These are phyloP conservation scores for Agrochola lota DNA, from an alignment of 2,888 invertebrate species.

Conservation along the genomic window DNA sequence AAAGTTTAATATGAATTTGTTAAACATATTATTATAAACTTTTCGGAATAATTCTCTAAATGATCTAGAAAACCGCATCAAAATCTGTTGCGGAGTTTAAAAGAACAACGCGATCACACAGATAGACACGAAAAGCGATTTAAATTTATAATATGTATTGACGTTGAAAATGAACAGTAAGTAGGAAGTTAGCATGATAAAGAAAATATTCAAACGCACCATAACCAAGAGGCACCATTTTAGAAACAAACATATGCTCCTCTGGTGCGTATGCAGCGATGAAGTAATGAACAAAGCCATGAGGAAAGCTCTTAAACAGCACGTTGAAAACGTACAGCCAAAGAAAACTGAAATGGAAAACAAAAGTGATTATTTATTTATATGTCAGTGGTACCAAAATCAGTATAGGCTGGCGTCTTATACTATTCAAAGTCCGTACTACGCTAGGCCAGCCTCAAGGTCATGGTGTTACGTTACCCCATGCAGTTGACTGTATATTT, in stretches of 20 bases:
- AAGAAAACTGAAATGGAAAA: constrained; percentile 32
- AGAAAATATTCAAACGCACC: constrained; percentile 64
- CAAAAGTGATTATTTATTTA: background rate
- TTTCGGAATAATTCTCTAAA: no score
- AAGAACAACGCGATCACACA: background rate
- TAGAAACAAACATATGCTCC: constrained; percentile 75
- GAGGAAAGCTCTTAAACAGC: constrained; percentile 73
- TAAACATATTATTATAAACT: background rate
- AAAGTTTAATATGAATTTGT: background rate
- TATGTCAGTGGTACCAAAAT: background rate
- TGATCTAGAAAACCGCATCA: background rate
- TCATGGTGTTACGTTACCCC: no score
- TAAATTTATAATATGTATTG: background rate
- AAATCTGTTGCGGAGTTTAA: background rate
- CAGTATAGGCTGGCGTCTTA: background rate
- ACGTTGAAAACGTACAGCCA: constrained; percentile 70
- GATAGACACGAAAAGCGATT: background rate
- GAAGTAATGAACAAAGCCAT: constrained; percentile 74
- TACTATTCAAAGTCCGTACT: background rate
- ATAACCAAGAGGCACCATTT: constrained; percentile 76
- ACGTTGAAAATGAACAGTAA: background rate
- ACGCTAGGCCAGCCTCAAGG: background rate
- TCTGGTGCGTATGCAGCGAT: constrained; percentile 76
- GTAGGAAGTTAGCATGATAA: background rate
- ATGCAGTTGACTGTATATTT: no score